These are phyloP conservation scores for Dusona sp. DNA, from an alignment of 2,888 invertebrate species.

Conservation along the genomic window DNA sequence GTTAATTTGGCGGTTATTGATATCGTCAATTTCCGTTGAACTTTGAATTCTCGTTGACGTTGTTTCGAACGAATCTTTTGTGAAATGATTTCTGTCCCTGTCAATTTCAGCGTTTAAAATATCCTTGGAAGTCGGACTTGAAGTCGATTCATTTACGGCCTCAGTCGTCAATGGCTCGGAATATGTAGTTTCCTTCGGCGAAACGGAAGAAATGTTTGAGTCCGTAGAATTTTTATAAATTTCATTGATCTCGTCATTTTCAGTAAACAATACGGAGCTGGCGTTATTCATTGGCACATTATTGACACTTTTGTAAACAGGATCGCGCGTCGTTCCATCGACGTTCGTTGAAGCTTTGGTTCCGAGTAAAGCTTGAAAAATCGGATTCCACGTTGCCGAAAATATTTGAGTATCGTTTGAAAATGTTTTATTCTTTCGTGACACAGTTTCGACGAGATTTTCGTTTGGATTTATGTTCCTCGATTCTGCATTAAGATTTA, in stretches of 20 bases:
- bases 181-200: neutral
- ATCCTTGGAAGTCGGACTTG: neutral
- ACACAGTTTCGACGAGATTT: neutral
- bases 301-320: constrained; percentile 60
- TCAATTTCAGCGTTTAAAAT: neutral
- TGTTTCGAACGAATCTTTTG: neutral
- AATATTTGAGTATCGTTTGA: neutral
- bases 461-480: neutral
- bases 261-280: constrained; percentile 40
- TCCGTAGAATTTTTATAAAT: constrained; percentile 2
- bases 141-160: neutral
- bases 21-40: neutral
- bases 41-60: neutral
- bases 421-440: neutral
- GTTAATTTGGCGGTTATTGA: neutral
- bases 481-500: neutral
- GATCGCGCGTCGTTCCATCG: constrained; percentile 17
- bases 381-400: constrained; percentile 14
- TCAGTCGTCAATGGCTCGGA: neutral
- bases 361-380: constrained; percentile 11
- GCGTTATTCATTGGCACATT: constrained; percentile 18
- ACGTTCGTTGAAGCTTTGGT: neutral
- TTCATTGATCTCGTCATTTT: constrained; percentile 38
- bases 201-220: neutral
- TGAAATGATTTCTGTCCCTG: neutral